Base-by-base conservation (phyloP, 1,140 invertebrate species). In the Eriosoma lanigerum region DNA sequence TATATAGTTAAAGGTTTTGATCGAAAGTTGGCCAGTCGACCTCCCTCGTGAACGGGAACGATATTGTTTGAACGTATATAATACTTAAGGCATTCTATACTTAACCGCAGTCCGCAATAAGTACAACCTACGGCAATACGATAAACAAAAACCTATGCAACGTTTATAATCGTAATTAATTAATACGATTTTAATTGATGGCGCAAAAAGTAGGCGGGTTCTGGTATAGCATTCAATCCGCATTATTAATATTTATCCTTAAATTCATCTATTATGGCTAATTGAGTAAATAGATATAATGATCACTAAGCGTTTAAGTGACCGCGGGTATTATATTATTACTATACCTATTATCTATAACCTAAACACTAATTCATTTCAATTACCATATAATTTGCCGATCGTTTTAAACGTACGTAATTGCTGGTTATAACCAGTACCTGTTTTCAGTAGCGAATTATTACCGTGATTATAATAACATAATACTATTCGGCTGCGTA, bases 371-470 rank as follows among this genome's bases (percentile, higher is more conserved):
- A 21, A 68, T 68, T 68, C 17, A 46, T 68, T 24, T 68, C 32
- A 68, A 68, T 68, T 68, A 46, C 44, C 44, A 44, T 21, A 46
- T 44, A 68, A 66, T 46, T 46, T 17, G 64, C 21, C 44, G 12
- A 68, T n/a, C 66, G n/a, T 70, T 70, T 70, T 29, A 48, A 29
- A 38, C 3, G 12, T 24, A 19, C 4, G 29, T 72, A 52, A 72
- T 72, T 29, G 24, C 48, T 26, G 68, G 48, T 72, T 72, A n/a
- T 29, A 50, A 21, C 13, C 5, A 21, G 58, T 32, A 72, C 68
- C 68, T 46, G 46, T 52, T 72, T 72, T 0, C 68, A n/a, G 68
- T 72, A 52, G 48, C 48, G 17, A 50, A 72, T 52, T 52, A 70
- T 50, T 50, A 50, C 15, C 46, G 10, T 10, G 21, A 50, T 19